These are phyloP conservation scores for Drosophila lacicola DNA, from an alignment of 2,888 invertebrate species.

Conservation along the genomic window DNA sequence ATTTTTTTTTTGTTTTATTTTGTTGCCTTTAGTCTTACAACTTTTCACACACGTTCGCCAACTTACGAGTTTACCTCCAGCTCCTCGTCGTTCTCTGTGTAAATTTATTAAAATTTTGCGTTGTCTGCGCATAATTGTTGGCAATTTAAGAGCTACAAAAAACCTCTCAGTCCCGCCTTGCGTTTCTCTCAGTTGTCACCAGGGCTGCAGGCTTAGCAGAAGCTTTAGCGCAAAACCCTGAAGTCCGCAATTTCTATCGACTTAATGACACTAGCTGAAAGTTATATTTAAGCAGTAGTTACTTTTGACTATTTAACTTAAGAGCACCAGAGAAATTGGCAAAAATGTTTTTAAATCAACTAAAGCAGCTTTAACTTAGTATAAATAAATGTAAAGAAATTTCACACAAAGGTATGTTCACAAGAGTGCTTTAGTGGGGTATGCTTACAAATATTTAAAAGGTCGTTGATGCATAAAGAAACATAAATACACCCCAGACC, in stretches of 20 bases:
- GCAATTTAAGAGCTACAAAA: conserved; percentile 52
- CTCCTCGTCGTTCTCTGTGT: conserved; percentile 10
- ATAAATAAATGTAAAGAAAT: no score
- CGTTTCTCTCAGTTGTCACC: background rate
- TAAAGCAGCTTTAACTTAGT: no score
- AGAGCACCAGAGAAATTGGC: background rate
- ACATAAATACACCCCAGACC: no score
- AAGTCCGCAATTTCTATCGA: conserved; percentile 1
- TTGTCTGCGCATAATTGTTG: conserved; percentile 72
- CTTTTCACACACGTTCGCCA: conserved; percentile 47
- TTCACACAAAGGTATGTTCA: no score
- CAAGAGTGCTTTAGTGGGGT: no score
- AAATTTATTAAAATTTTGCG: conserved; percentile 65
- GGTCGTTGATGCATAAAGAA: no score
- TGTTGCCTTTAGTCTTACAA: conserved; percentile 47
- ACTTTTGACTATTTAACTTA: no score
- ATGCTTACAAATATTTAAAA: no score
- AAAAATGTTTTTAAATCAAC: background rate
- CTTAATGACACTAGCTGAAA: background rate
- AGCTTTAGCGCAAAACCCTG: background rate
- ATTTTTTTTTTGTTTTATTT: conserved; percentile 70
- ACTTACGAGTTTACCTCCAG: conserved; percentile 19
- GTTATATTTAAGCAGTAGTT: background rate
- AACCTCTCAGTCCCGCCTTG: background rate
- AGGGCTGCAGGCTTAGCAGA: background rate